Percentiles rank a stretch among this genome's conserved stretches.
Evolutionary conservation across 2,888 invertebrate genomes (phyloP).

Genomic region (Falcaria lacertinaria): DNA sequence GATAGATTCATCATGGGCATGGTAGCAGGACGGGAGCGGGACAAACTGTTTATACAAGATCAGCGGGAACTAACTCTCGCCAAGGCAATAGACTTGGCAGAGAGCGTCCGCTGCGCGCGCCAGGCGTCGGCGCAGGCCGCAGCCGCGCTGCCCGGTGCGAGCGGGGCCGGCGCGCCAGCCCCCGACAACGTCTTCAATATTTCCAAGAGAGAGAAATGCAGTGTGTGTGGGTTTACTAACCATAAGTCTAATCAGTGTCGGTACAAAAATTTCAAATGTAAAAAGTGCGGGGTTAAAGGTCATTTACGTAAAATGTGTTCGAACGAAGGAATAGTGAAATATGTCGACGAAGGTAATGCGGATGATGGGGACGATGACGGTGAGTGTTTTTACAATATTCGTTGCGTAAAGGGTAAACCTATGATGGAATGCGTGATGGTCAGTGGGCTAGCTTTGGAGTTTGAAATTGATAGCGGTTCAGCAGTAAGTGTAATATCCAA

Average conservation of each 20-base stretch:
- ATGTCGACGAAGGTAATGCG: constrained; percentile 11
- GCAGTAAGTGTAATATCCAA: constrained; percentile 3
- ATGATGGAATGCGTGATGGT: constrained; percentile 16
- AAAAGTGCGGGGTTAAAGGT: constrained; percentile 12
- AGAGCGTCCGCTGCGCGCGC: constrained; percentile 13
- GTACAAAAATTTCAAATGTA: constrained; percentile 13
- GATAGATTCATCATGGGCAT: constrained; percentile 24
- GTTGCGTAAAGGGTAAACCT: constrained; percentile 12
- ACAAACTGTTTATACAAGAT: constrained; percentile 19
- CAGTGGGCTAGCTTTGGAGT: too few relatives aligned
- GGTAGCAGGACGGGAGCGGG: constrained; percentile 16
- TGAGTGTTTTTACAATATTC: constrained; percentile 17
- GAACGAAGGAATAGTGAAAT: constrained; percentile 5
- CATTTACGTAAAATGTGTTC: constrained; percentile 16
- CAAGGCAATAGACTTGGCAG: constrained; percentile 18
- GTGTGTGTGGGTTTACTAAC: constrained; percentile 16
- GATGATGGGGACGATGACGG: constrained; percentile 16
- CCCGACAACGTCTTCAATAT: constrained; percentile 8
- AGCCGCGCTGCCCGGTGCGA: background rate
- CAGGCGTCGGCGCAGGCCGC: constrained; percentile 6
- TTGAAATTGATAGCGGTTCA: constrained; percentile 7
- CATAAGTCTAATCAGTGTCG: constrained; percentile 14
- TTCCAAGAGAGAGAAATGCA: constrained; percentile 18
- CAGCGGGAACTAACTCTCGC: constrained; percentile 12
- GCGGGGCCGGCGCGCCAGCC: background rate